These are phyloP conservation scores for Chrysotoxum bicinctum DNA, from an alignment of 2,888 invertebrate genomes.

Conservation along the genomic window DNA sequence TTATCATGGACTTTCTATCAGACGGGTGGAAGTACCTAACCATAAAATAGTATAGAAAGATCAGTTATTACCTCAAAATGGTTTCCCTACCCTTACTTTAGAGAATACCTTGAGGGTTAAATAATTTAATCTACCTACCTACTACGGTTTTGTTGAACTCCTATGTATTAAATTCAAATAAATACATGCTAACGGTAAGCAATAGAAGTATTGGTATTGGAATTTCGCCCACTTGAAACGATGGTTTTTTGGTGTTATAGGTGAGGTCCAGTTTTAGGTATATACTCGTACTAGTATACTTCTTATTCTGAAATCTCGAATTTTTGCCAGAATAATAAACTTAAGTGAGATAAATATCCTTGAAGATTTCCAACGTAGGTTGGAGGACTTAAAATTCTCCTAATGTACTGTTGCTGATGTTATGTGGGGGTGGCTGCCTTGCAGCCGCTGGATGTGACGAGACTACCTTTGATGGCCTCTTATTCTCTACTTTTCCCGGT, in stretches of 20 bases:
- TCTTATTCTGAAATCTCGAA: neutral
- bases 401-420: neutral
- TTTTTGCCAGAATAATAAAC: slow-evolving; percentile 3
- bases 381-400: slow-evolving; percentile 7
- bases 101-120: neutral
- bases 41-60: neutral
- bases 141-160: neutral
- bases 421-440: neutral
- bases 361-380: neutral
- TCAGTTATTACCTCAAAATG: neutral
- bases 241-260: neutral
- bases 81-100: neutral
- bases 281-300: neutral
- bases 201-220: neutral
- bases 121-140: slow-evolving; percentile 29
- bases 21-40: slow-evolving; percentile 2
- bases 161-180: neutral
- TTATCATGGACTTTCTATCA: slow-evolving; percentile 44
- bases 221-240: neutral
- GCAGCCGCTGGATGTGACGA: neutral
- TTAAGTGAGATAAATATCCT: slow-evolving; percentile 25
- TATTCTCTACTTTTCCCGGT: neutral
- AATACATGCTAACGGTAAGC: neutral
- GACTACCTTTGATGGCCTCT: neutral
- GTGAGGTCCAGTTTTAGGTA: neutral